Base-by-base conservation (phyloP, 2,888 invertebrate species). In the Osmoderma eremita region DNA sequence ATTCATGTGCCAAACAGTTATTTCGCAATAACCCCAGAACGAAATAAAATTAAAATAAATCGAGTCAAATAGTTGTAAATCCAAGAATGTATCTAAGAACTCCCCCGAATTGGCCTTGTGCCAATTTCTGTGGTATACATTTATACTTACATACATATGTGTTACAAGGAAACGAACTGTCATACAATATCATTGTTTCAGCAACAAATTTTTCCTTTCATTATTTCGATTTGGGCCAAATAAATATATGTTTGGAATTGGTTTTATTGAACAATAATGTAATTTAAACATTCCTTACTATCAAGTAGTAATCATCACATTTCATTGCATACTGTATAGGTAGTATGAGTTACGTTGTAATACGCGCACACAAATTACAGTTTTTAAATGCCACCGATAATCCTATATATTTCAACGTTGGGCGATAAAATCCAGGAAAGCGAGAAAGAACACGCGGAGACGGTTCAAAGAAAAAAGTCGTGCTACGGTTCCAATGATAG, bases 401-500 rank as follows among this genome's bases (percentile, higher is more conserved):
- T 13, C 30, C 1, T 22, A 24, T 13, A 50, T 18, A 4, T 45
- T 15, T 45, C 45, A 45, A 45, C 17, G 15, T 18, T 45, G 17
- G 18, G 45, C 15, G 15, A 3, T 50, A 20, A n/a, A 18, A 22
- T n/a, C 24, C 6, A 5, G 13, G 24, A 22, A 50, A 22, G 12
- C 22, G 1, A 20, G 20, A 54, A 3, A 41, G 42, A 13, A 15
- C 42, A 58, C 15, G 13, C 8, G 30, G 15, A 18, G 17, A n/a
- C n/a, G 13, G 36, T 2, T 2, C 1, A 15, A 36, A 15, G 17
- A 30, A 45, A 30, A 56, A 24, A 58, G 13, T 41, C 5, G 15
- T 1, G 18, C 20, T 56, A 56, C 58, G 30, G 45, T 58, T 58
- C 45, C 42, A 56, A 22, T 56, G 42, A 56, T 56, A 22, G 56